phyloP scores from a whole-genome alignment of 2,113 vertebrate genomes.

The Agelaius tricolor region DNA sequence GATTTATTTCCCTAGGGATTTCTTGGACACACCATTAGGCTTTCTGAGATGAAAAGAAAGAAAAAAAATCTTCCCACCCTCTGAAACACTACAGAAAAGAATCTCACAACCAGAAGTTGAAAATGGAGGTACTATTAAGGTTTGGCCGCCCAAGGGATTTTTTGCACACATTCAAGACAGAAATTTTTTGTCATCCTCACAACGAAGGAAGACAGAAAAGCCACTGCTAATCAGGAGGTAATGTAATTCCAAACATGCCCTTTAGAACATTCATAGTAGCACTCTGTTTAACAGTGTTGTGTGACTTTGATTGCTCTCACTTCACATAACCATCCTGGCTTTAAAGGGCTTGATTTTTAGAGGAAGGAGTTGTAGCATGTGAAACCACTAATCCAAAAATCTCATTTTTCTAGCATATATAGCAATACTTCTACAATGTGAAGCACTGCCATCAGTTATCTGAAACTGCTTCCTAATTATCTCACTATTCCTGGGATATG shows the following conservation, averaged over 20 bases:
- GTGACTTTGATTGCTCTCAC: background rate
- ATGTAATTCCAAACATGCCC: background rate
- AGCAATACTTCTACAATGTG: background rate
- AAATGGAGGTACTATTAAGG: background rate
- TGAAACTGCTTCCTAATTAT: slow-evolving; percentile 27
- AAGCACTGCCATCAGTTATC: background rate
- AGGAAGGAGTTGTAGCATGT: background rate
- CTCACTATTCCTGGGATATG: background rate
- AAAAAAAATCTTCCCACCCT: background rate
- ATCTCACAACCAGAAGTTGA: background rate
- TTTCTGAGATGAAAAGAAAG: background rate
- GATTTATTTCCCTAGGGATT: background rate
- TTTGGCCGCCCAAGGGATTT: background rate
- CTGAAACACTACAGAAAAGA: background rate
- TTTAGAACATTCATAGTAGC: background rate
- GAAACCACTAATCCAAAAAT: background rate
- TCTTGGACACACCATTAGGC: background rate
- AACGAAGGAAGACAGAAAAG: background rate
- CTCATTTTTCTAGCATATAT: background rate
- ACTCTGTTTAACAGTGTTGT: background rate
- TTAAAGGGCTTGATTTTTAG: background rate
- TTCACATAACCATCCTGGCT: background rate
- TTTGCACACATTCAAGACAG: background rate
- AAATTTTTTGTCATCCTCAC: background rate
- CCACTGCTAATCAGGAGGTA: background rate